A percentile compares a stretch with the other conserved stretches of the same genome.
phyloP scores from a whole-genome alignment of 2,113 vertebrate genomes.

The Podiceps cristatus region DNA sequence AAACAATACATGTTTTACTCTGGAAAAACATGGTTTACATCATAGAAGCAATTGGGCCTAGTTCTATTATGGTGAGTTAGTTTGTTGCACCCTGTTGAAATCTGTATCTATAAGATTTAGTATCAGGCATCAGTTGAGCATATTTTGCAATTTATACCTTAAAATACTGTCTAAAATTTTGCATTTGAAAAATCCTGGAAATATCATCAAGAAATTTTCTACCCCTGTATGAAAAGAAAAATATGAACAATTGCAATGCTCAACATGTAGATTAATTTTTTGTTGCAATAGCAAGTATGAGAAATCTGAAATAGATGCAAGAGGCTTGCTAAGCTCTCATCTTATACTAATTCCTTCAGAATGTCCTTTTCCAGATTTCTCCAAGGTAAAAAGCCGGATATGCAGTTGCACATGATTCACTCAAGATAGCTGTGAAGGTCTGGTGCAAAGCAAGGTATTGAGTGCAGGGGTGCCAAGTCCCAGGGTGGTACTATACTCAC shows the following conservation, averaged over 20 bases:
- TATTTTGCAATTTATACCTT: neutral
- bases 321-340: neutral
- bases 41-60: neutral
- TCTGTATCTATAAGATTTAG: neutral
- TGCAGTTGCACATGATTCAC: neutral
- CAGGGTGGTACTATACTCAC: neutral
- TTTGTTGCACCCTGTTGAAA: neutral
- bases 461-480: neutral
- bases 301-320: neutral
- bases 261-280: neutral
- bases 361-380: neutral
- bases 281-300: neutral
- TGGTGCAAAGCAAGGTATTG: neutral
- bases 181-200: neutral
- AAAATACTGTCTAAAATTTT: neutral
- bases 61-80: neutral
- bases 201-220: neutral
- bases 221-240: neutral
- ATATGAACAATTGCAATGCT: neutral
- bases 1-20: neutral
- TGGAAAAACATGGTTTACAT: rapidly evolving
- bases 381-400: neutral
- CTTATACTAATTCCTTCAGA: neutral
- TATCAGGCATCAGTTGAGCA: neutral
- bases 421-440: neutral